Evolutionary conservation across 64 coral and sea anemone genomes (phyloP), one percentile per base, ranked within the genome.

Genomic region (Stichodactyla mertensii): DNA sequence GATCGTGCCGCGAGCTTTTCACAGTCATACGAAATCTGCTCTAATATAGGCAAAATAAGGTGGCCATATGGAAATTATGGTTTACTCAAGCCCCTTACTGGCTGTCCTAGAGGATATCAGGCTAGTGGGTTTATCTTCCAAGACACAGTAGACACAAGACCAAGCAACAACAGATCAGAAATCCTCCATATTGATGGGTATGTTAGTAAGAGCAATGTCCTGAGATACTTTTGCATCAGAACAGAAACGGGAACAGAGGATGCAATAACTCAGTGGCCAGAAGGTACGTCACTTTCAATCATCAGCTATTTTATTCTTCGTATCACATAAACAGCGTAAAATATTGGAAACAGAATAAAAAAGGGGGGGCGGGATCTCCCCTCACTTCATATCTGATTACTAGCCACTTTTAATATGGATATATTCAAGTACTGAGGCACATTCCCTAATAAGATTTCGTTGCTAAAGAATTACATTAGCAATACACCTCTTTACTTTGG

Each of bases 121-220:
- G 52, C 19, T 6, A 4, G 1, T 16, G 90, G 90, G 0, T 91
- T 85, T 85, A 67, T 86, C 20, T 91, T 70, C 64, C 90, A 91
- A 59, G 90, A 91, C 78, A 91, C 90, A 6, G 85, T 82, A 45
- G 90, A 91, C 61, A 7, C 0, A 3, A 55, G 8, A 7, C 85
- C 90, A 9, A 55, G 54, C 23, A 91, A 87, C 64, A 55, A 53
- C 8, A 36, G 64, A 82, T 91, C 90, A 1, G 4, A 13, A n/a
- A 82, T 51, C 23, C 36, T 45, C 36, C 36, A 45, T 45, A 45
- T 45, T 45, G 36, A 45, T 45, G 36, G 36, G 36, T 45, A 45
- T 45, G 60, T 91, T 31, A 4, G 10, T 15, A 56, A 64, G 54
- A 82, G 61, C 19, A 19, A 57, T 31, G 55, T 91, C 0, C 71